Base-by-base conservation (phyloP, 2,888 invertebrate genomes). In the Chrysolina americana region DNA sequence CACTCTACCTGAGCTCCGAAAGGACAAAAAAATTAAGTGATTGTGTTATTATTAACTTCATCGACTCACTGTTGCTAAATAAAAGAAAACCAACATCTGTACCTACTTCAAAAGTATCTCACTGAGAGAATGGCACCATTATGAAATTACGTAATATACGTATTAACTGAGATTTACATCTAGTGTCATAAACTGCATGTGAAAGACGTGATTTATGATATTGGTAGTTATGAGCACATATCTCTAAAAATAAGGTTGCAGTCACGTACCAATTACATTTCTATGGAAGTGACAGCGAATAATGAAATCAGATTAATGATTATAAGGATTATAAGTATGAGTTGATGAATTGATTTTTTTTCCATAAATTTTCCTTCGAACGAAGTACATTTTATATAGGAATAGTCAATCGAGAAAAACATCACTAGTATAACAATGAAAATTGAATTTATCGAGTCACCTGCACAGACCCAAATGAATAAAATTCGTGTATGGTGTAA, bases 211-310 rank as follows among this genome's bases (percentile, higher is more conserved):
- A 21, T 21, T 53, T 53, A 53, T 53, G 19, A 21, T 53, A 53
- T 36, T 6, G 36, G 36, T 53, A 53, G 17, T 13, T 53, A 53
- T 21, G 53, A 53, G 53, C 19, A 21, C 11, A 53, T 21, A 53
- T 50, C 48, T 70, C 70, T 70, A 70, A 65, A 70, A 70, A 70
- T 70, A 70, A 50, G 21, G 36, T 41, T 70, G 70, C 56, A 21
- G 48, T 70, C 70, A 70, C 21, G n/a, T 65, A 21, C 19, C 13
- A 36, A 36, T 23, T n/a, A 23, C 23, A 44, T 41, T 47, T 65
- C 17, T 28, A 64, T 64, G 17, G 15, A 59, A 4, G 4, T 36
- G 21, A n/a, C 9, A 11, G 23, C 44, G 19, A 19, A 64, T 3
- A 17, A n/a, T 48, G 13, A 53, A 53, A 53, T 53, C 53, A 53